These are phyloP conservation scores for Phyllostomus hastatus DNA, from an alignment of 2,113 vertebrate species.

Conservation along the genomic window DNA sequence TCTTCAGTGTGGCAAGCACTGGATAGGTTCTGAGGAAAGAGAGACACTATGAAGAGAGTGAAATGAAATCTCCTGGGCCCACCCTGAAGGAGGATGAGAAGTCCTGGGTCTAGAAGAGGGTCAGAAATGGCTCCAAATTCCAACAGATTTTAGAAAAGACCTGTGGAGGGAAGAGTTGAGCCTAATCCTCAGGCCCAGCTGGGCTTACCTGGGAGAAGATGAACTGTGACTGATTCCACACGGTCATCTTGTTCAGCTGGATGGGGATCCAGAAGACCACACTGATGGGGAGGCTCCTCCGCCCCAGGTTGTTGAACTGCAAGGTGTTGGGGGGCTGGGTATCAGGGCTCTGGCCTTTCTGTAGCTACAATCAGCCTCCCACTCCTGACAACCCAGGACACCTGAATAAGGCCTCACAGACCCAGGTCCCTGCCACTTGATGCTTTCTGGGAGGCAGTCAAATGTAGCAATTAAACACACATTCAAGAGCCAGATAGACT, in stretches of 20 bases:
- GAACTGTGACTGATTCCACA: constrained; percentile 77
- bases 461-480: background rate
- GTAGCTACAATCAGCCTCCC: background rate
- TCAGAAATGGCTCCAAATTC: background rate
- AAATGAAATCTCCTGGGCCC: background rate
- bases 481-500: background rate
- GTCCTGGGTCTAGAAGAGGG: background rate
- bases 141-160: background rate
- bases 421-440: background rate
- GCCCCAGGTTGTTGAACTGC: constrained; percentile 82
- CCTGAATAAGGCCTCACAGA: background rate
- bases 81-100: background rate
- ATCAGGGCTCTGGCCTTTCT: background rate
- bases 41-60: background rate
- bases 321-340: background rate
- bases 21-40: constrained; percentile 49
- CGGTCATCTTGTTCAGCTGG: constrained; percentile 72
- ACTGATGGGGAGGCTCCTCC: constrained; percentile 76
- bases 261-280: constrained; percentile 83
- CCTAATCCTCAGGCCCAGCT: too few relatives aligned
- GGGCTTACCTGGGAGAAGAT: constrained; percentile 54
- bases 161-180: background rate
- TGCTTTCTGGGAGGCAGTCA: background rate
- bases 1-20: background rate
- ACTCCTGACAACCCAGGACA: background rate